Evolutionary conservation across 2,888 invertebrate genomes (phyloP).

Genomic region (Lepidochrysops patricia): DNA sequence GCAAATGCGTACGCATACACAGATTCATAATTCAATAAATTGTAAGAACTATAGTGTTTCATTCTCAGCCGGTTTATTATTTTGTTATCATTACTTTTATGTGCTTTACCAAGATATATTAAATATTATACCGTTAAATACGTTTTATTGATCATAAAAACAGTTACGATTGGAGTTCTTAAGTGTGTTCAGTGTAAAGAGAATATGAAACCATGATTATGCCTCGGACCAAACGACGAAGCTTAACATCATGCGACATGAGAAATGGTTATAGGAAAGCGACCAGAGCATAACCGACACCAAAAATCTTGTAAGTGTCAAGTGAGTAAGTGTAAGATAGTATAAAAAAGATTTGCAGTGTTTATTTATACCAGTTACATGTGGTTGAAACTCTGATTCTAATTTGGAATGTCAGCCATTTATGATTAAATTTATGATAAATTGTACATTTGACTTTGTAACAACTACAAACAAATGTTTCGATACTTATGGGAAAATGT

Average conservation of each 20-base stretch:
- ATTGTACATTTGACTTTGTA: neutral
- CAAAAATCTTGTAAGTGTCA: neutral
- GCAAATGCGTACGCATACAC: neutral
- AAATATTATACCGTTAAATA: neutral
- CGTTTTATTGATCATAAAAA: neutral
- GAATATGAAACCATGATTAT: neutral
- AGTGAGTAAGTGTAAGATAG: neutral
- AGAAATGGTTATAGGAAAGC: conserved; percentile 2
- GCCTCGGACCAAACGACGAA: neutral
- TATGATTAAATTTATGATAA: neutral
- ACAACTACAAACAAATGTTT: neutral
- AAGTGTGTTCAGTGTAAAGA: neutral
- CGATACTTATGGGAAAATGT: neutral
- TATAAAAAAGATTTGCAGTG: neutral
- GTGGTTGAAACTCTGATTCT: neutral
- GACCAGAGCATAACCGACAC: conserved; percentile 10
- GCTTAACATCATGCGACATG: conserved; percentile 7
- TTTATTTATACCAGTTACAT: neutral
- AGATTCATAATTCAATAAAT: neutral
- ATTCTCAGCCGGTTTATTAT: neutral
- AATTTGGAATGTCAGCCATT: neutral
- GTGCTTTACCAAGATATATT: neutral
- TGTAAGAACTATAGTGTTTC: neutral
- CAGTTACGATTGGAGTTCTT: neutral
- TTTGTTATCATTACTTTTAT: neutral